These are phyloP conservation scores for Rhorus exstirpatorius DNA, from an alignment of 2,888 invertebrate species.

Conservation along the genomic window DNA sequence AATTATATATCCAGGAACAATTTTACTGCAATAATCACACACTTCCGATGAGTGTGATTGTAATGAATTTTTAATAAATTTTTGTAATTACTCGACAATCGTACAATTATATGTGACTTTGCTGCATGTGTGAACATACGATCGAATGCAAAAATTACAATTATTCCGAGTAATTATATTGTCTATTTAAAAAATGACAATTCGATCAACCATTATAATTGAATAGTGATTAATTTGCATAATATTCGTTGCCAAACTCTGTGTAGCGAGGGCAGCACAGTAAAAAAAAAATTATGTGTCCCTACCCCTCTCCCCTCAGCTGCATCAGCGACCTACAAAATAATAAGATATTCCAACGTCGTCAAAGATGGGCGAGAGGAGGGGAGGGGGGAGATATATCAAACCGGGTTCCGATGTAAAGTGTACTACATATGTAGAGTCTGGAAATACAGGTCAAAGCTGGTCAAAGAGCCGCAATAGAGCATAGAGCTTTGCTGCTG, in stretches of 20 bases:
- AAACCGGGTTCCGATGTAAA: slow-evolving; percentile 25
- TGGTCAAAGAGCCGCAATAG: slow-evolving; percentile 63
- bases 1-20: too few species aligned
- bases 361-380: not conserved
- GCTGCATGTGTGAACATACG: too few species aligned
- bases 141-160: slow-evolving; percentile 1
- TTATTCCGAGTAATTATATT: too few species aligned
- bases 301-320: too few species aligned
- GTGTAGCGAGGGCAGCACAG: not conserved
- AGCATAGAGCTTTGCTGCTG: slow-evolving; percentile 50
- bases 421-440: slow-evolving; percentile 26
- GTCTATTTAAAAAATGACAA: too few species aligned
- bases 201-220: too few species aligned
- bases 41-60: too few species aligned
- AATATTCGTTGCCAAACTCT: not conserved
- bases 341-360: slow-evolving; percentile 18
- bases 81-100: too few species aligned
- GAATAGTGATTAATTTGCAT: not conserved
- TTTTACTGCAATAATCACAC: too few species aligned
- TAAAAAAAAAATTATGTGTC: not conserved
- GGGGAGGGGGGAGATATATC: not conserved
- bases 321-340: slow-evolving; percentile 37
- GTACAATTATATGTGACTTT: too few species aligned
- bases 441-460: slow-evolving; percentile 64
- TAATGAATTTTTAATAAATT: too few species aligned